Evolutionary conservation across 1,140 invertebrate genomes (phyloP), one percentile per base, ranked within the genome.

Genomic region (Platyscapa corneri): DNA sequence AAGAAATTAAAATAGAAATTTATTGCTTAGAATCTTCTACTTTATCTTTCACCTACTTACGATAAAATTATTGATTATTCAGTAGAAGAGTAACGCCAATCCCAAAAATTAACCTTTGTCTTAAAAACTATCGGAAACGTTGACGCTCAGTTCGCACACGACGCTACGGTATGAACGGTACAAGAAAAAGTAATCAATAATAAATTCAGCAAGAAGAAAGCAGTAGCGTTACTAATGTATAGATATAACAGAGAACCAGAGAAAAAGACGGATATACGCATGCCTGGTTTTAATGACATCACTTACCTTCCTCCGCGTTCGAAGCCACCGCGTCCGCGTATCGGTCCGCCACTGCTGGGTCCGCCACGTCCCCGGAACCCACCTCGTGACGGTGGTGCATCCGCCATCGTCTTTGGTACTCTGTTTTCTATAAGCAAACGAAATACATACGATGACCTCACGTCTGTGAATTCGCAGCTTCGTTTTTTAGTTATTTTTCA

Each of bases 291-390:
- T 30, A 16, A 37, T 74, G 80, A 74, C 42, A 82, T 60, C 1
- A 77, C 72, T 81, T 87, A 92, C 93, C 93, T 91, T 88, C 91
- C 91, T 88, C 91, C 91, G 77, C 91, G 89, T 18, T 92, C 92
- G 34, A 93, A 93, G 46, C 91, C 89, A 6, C 93, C 92, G 70
- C 92, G 92, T 89, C 93, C 93, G 60, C 93, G 89, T 90, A 92
- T 90, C 2, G 90, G 90, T 18, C 92, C 91, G 32, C 91, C 90
- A 18, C 92, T 90, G 32, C 91, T 89, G 23, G 90, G 90, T n/a
- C 91, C 91, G 27, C 91, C 90, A 20, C 91, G 89, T 83, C 90
- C 92, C 7, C 92, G 87, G 56, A 92, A 93, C 30, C 92, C 91
- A 53, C 92, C 92, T 86, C 92, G 92, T 10, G 90, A 87, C 10